Conservation (phyloP, 2,113 vertebrate species). For the Setophaga coronata region DNA sequence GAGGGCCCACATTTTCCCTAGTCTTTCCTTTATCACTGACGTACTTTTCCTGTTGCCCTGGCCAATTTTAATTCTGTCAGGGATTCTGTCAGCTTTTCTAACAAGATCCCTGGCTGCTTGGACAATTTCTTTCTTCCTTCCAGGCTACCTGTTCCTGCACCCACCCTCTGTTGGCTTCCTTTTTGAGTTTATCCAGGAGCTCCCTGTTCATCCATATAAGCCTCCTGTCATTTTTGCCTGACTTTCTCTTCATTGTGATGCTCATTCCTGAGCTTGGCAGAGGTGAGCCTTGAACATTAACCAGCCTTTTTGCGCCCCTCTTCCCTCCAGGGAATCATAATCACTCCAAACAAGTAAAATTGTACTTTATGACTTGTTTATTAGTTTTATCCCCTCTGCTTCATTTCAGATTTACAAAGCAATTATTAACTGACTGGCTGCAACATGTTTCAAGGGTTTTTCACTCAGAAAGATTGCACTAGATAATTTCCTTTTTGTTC, state of each 20-base stretch:
- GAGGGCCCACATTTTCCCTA: not conserved
- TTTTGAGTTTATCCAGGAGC: not conserved
- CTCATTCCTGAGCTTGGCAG: not conserved
- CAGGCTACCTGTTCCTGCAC: not conserved
- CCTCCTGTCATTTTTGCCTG: not conserved
- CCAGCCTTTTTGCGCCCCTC: not conserved
- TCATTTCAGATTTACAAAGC: constrained; percentile 50
- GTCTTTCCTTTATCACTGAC: not conserved
- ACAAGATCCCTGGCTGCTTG: not conserved
- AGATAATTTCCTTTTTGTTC: constrained; percentile 7
- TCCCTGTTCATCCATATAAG: not conserved
- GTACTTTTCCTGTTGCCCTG: not conserved
- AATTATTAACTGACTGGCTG: constrained; percentile 45
- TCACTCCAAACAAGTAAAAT: not conserved
- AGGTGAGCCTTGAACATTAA: not conserved
- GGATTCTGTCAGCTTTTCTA: not conserved
- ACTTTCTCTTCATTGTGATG: not conserved
- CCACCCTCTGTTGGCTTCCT: not conserved
- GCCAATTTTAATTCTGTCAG: not conserved
- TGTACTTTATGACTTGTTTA: constrained; percentile 18
- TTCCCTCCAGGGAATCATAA: not conserved
- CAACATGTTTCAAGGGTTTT: not conserved
- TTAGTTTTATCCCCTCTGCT: constrained; percentile 40
- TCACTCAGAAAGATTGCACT: not conserved
- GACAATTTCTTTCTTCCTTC: not conserved